A percentile compares a stretch with the other conserved stretches of the same genome.
These are phyloP conservation scores for Channa argus DNA, from an alignment of 2,113 vertebrate species.

Conservation along the genomic window DNA sequence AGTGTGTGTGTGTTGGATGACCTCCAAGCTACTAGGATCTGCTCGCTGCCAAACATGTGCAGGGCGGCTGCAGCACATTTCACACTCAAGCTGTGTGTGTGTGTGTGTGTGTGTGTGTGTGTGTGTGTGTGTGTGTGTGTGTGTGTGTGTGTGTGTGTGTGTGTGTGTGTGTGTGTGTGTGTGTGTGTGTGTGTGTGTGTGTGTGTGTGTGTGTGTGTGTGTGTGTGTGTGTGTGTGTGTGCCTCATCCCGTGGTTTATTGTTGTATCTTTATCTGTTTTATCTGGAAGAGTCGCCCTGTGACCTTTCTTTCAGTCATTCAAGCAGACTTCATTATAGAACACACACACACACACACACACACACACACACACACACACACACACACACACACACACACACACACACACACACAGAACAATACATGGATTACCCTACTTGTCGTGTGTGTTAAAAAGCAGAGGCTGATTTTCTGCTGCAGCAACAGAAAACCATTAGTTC, in stretches of 20 bases:
- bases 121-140: slow-evolving; percentile 16
- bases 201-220: background rate
- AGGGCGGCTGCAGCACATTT: slow-evolving; percentile 39
- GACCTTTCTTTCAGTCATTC: background rate
- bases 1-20: slow-evolving; percentile 45
- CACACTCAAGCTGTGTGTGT: slow-evolving; percentile 40
- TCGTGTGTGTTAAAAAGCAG: slow-evolving; percentile 17
- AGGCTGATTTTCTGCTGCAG: slow-evolving; percentile 25
- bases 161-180: background rate
- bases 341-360: background rate
- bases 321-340: background rate
- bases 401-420: background rate
- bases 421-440: slow-evolving; percentile 33
- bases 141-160: slow-evolving; percentile 11
- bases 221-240: too few relatives aligned
- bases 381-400: background rate
- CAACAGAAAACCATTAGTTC: too few relatives aligned
- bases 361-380: too few relatives aligned
- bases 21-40: slow-evolving; percentile 46
- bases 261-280: background rate
- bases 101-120: background rate
- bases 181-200: slow-evolving; percentile 12
- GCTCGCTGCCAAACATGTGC: slow-evolving; percentile 47
- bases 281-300: background rate
- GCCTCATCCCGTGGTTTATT: background rate